Evolutionary conservation across 1,140 invertebrate species (phyloP).

Genomic region (Oscheius sp.): DNA sequence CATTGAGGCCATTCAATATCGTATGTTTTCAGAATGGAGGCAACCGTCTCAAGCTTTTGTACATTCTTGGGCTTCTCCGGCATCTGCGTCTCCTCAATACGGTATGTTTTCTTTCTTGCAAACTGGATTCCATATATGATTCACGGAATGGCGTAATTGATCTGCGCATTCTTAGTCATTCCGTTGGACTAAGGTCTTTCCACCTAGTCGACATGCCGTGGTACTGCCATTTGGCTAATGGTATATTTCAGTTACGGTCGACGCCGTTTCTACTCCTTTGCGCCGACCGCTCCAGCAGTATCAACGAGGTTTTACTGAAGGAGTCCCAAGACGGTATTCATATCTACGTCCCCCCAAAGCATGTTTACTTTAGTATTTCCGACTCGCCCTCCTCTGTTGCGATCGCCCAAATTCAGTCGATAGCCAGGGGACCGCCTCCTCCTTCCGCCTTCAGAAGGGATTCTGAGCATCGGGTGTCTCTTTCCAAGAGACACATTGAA

Average conservation of each 20-base stretch:
- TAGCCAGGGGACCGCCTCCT: background rate
- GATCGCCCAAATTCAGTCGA: background rate
- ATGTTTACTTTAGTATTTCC: background rate
- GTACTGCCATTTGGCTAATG: background rate
- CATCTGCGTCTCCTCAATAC: constrained; percentile 1
- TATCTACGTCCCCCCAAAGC: background rate
- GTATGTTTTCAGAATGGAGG: background rate
- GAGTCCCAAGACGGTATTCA: background rate
- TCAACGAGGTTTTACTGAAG: background rate
- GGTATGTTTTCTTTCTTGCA: background rate
- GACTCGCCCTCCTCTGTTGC: background rate
- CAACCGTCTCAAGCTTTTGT: background rate
- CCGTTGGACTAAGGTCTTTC: background rate
- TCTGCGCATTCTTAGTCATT: background rate
- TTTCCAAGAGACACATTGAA: background rate
- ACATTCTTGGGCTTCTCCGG: background rate
- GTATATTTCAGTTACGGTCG: background rate
- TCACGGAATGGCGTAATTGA: too few relatives aligned
- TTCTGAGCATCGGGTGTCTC: background rate
- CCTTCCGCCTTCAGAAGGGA: background rate
- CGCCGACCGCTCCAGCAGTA: background rate
- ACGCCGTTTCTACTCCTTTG: background rate
- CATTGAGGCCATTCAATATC: too few relatives aligned
- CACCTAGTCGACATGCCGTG: background rate
- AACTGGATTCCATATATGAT: too few relatives aligned